Conservation (phyloP, 2,888 invertebrate genomes). For the Acleris laterana region DNA sequence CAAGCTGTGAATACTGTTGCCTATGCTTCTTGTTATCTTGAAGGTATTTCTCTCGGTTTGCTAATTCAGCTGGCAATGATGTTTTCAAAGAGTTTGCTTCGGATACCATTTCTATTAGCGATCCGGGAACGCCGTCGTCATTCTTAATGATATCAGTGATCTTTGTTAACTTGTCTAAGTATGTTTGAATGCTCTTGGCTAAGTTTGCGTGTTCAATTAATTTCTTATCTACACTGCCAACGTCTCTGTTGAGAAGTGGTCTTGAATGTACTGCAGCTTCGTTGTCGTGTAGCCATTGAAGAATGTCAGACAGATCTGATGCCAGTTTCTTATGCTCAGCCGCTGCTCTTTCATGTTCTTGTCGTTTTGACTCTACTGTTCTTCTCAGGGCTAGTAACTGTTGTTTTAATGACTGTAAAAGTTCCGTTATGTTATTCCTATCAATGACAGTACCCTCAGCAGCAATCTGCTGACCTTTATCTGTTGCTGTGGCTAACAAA, state of each 20-base stretch:
- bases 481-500: constrained; percentile 92
- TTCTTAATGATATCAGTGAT: constrained; percentile 89
- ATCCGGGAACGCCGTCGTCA: constrained; percentile 91
- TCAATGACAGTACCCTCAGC: constrained; percentile 95
- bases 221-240: constrained; percentile 91
- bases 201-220: constrained; percentile 90
- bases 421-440: constrained; percentile 93
- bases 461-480: constrained; percentile 96
- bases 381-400: constrained; percentile 91
- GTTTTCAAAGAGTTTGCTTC: constrained; percentile 91
- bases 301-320: constrained; percentile 91
- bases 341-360: constrained; percentile 94
- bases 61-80: constrained; percentile 91
- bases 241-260: constrained; percentile 91
- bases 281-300: constrained; percentile 93
- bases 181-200: constrained; percentile 87
- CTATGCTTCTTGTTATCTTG: constrained; percentile 90
- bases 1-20: constrained; percentile 89
- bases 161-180: constrained; percentile 88
- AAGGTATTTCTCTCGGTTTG: constrained; percentile 92
- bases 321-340: constrained; percentile 94
- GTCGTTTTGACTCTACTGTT: constrained; percentile 92
- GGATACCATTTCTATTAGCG: constrained; percentile 92
- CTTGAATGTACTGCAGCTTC: constrained; percentile 92
- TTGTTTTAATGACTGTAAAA: constrained; percentile 93